A percentile compares a stretch with the other conserved stretches of the same genome.
Conservation (phyloP, 2,888 invertebrate species). For the Xanthorhoe designata region DNA sequence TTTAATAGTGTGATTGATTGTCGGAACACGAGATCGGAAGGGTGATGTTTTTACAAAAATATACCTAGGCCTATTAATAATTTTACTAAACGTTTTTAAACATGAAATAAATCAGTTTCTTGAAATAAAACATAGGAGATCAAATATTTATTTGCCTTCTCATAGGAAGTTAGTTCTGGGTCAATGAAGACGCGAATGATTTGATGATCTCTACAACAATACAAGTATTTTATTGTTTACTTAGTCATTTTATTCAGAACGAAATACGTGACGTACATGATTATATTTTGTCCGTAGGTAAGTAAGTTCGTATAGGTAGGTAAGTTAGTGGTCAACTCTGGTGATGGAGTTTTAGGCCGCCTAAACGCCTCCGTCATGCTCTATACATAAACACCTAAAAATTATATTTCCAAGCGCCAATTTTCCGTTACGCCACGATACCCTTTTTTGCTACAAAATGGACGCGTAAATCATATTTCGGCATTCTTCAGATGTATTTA, state of each 20-base stretch:
- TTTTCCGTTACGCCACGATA: constrained; percentile 11
- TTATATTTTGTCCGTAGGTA: too few relatives aligned
- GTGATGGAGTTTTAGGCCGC: too few relatives aligned
- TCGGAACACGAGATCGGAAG: constrained; percentile 8
- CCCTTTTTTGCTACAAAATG: constrained; percentile 27
- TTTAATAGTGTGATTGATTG: constrained; percentile 32
- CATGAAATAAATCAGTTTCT: not conserved
- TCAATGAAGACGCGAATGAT: too few relatives aligned
- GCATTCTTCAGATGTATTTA: constrained; percentile 57
- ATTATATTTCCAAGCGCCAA: not conserved
- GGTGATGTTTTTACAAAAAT: constrained; percentile 2
- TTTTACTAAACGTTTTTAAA: not conserved
- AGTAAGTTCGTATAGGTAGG: too few relatives aligned
- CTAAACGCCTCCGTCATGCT: too few relatives aligned
- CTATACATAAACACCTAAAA: too few relatives aligned
- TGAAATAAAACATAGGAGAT: not conserved
- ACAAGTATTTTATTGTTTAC: too few relatives aligned
- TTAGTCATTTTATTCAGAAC: too few relatives aligned
- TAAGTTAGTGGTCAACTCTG: too few relatives aligned
- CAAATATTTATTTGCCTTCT: not conserved
- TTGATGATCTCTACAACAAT: too few relatives aligned
- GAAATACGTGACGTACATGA: too few relatives aligned
- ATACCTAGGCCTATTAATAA: not conserved
- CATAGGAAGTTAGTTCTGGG: too few relatives aligned
- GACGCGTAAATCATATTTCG: constrained; percentile 66